Percentiles rank a stretch among this genome's conserved stretches.
Conservation (phyloP, 1,140 invertebrate species). For the Calliphora vicina region DNA sequence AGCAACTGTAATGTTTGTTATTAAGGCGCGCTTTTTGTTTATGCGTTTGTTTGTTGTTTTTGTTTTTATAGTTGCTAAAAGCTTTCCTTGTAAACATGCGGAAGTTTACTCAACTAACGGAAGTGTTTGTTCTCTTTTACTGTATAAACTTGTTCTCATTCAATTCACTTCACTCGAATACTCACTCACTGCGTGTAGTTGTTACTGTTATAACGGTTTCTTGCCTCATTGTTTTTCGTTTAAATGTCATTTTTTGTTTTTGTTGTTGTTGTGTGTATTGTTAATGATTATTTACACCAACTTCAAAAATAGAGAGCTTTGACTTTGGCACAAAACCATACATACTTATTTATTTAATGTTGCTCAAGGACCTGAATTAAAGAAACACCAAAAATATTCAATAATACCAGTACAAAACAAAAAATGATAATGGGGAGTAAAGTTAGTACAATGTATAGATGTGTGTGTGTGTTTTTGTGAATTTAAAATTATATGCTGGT, state of each 20-base stretch:
- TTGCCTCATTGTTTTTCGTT: not conserved
- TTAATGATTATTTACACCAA: not conserved
- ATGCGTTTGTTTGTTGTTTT: not conserved
- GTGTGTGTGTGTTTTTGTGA: not conserved
- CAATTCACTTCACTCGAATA: not conserved
- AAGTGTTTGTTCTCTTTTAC: not conserved
- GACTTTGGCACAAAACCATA: not conserved
- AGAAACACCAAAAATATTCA: not conserved
- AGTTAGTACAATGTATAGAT: not conserved
- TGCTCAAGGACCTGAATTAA: constrained; percentile 12
- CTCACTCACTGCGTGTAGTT: not conserved
- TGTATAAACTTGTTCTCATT: not conserved
- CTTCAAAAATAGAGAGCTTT: not conserved
- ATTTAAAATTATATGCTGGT: not conserved
- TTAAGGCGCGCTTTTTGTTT: not conserved
- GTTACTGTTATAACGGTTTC: not conserved
- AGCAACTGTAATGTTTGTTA: not conserved
- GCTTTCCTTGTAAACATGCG: not conserved
- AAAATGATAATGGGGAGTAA: not conserved
- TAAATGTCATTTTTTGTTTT: not conserved
- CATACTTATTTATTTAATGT: not conserved
- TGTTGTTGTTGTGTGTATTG: not conserved
- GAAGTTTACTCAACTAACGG: not conserved
- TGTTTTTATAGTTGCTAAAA: not conserved
- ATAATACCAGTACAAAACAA: not conserved